These are phyloP conservation scores for Ephialtes manifestator DNA, from an alignment of 2,888 invertebrate species.

Conservation along the genomic window DNA sequence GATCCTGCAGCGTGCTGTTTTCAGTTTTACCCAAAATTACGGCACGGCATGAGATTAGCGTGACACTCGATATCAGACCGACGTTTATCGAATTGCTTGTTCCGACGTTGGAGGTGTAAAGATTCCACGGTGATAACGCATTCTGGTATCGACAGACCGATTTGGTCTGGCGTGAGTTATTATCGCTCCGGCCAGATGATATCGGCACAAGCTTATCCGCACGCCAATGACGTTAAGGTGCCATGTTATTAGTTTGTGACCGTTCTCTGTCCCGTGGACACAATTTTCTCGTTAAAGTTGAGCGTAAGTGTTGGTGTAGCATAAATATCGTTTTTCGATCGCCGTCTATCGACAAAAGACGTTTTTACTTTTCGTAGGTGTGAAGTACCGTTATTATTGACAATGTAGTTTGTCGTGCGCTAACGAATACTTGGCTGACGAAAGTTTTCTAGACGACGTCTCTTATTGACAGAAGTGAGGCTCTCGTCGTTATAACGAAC, in stretches of 20 bases:
- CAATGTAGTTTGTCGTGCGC: not conserved
- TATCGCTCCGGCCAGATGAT: slow-evolving; percentile 31
- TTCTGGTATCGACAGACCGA: slow-evolving; percentile 40
- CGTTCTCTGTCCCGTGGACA: slow-evolving; percentile 4
- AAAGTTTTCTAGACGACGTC: slow-evolving; percentile 1
- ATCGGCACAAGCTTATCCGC: slow-evolving; percentile 19
- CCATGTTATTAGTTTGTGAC: slow-evolving; percentile 38
- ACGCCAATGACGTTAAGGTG: slow-evolving; percentile 22
- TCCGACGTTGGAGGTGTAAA: slow-evolving; percentile 38
- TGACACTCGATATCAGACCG: not conserved
- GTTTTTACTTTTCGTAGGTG: not conserved
- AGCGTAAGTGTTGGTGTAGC: not conserved
- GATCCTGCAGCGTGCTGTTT: slow-evolving; percentile 9
- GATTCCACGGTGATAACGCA: slow-evolving; percentile 48
- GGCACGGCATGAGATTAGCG: not conserved
- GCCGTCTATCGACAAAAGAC: too few relatives aligned
- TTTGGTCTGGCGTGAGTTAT: slow-evolving; percentile 37
- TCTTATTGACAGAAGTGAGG: not conserved
- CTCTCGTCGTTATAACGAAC: slow-evolving; percentile 10
- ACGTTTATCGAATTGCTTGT: slow-evolving; percentile 39
- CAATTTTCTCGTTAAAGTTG: not conserved
- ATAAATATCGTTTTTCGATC: not conserved
- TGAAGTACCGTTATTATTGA: not conserved
- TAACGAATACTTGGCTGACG: not conserved
- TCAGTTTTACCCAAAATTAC: slow-evolving; percentile 33